These are phyloP conservation scores for Anolis apletophallus DNA, from an alignment of 2,797 vertebrate genomes.

Conservation along the genomic window DNA sequence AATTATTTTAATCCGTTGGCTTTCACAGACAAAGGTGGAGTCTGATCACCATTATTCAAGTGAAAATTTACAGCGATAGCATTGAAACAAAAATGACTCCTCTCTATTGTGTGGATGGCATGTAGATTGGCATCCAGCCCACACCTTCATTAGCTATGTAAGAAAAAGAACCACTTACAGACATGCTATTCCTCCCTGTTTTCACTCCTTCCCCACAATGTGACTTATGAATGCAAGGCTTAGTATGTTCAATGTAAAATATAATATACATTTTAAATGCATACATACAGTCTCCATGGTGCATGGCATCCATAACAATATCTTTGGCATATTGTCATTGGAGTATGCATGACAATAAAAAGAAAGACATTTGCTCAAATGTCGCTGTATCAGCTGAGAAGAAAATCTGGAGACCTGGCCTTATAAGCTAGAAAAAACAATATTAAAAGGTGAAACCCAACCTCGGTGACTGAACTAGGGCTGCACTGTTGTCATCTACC, in stretches of 20 bases:
- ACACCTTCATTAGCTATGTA: neutral
- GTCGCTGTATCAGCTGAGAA: neutral
- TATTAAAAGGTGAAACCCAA: neutral
- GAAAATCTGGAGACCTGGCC: no score
- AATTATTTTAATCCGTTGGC: neutral
- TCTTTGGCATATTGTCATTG: neutral
- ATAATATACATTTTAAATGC: neutral
- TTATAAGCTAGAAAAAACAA: no score
- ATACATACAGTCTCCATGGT: neutral
- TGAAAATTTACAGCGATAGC: neutral
- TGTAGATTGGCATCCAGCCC: neutral
- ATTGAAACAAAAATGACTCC: neutral
- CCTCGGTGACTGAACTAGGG: neutral
- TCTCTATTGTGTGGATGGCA: neutral
- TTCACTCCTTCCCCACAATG: neutral
- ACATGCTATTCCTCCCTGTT: neutral
- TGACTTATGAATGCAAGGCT: neutral
- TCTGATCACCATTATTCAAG: neutral
- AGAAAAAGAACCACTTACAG: neutral
- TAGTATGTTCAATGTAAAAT: neutral
- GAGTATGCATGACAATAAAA: neutral
- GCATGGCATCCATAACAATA: neutral
- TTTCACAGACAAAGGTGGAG: slow-evolving; percentile 10
- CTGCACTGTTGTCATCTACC: neutral
- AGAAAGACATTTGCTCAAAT: neutral